These are phyloP conservation scores for Lutraria rhynchaena DNA, from an alignment of 1,140 invertebrate species.

Conservation along the genomic window DNA sequence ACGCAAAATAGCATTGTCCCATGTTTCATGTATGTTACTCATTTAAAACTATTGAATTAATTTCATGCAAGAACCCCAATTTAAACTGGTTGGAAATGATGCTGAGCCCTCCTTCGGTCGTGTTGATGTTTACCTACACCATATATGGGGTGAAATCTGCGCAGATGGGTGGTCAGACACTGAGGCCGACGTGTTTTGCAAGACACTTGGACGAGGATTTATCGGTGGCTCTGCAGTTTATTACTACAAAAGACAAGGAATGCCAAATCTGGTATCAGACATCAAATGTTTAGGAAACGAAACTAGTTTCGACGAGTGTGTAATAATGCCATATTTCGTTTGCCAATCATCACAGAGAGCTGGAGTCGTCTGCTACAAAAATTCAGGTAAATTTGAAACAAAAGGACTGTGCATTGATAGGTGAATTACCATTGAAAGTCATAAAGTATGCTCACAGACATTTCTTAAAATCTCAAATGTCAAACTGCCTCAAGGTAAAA, in stretches of 20 bases:
- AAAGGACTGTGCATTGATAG: too few species aligned
- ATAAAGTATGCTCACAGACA: too few species aligned
- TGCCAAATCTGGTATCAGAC: slow-evolving; percentile 20
- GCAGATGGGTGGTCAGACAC: slow-evolving; percentile 17
- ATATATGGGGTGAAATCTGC: slow-evolving; percentile 41
- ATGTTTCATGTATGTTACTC: too few species aligned
- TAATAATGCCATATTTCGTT: slow-evolving; percentile 4
- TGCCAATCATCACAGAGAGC: slow-evolving; percentile 11
- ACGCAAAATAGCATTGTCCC: too few species aligned
- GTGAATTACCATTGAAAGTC: too few species aligned
- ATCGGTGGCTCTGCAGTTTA: slow-evolving; percentile 24
- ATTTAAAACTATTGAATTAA: too few species aligned
- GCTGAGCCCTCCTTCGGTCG: slow-evolving; percentile 21
- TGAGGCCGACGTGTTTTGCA: slow-evolving; percentile 37
- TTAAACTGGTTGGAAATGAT: slow-evolving; percentile 1
- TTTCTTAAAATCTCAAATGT: too few species aligned
- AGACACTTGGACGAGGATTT: slow-evolving; percentile 18
- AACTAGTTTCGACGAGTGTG: slow-evolving; percentile 5
- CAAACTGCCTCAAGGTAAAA: too few species aligned
- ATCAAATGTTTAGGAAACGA: slow-evolving; percentile 33
- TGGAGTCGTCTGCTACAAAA: slow-evolving; percentile 43
- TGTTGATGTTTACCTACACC: slow-evolving; percentile 9
- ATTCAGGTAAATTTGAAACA: slow-evolving; percentile 15
- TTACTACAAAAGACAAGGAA: slow-evolving; percentile 15
- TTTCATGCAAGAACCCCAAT: background rate